Evolutionary conservation across 2,113 vertebrate species (phyloP), one percentile per base, ranked within the genome.

Genomic region (Engystomops pustulosus): DNA sequence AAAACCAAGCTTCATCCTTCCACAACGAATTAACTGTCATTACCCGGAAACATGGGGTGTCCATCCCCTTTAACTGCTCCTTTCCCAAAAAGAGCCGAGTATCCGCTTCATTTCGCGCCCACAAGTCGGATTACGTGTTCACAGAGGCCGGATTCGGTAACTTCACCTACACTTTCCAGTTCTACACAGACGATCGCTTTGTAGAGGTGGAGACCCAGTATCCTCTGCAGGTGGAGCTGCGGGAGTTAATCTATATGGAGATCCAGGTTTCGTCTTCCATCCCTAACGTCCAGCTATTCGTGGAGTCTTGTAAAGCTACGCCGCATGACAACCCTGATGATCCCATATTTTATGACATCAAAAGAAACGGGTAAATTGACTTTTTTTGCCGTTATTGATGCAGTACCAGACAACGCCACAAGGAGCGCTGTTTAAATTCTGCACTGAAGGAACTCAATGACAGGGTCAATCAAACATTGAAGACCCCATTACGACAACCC

Each of bases 291-390:
- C 88, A 18, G 0, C 0, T 94, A 83, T 93, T 94, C 84, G 90
- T 94, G 0, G 92, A 93, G 25, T 94, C 93, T 0, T 94, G 93
- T 88, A 93, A 84, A 88, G 93, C 90, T 10, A 94, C 91, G n/a
- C 92, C 93, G 0, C 88, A 91, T 2, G 87, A 89, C 55, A 87
- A 93, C 87, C 88, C 91, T 0, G 81, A 87, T 0, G 91, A 90
- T 86, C 1, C n/a, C 14, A 5, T 89, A 20, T 89, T 6, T 65
- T 94, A 94, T 17, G 68, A 89, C 85, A 75, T 94, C 74, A 89
- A 94, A 81, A 81, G 88, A 17, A 88, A 93, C 14, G 93, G 93
- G 93, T 93, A 86, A 74, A 83, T 67, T n/a, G 69, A 41, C 5
- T 25, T 27, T 15, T n/a, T 72, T 25, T 45, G 30, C 30, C 34